Percentiles rank a stretch among this genome's conserved stretches.
These are phyloP conservation scores for Procambarus clarkii DNA, from an alignment of 1,140 invertebrate species.

Conservation along the genomic window DNA sequence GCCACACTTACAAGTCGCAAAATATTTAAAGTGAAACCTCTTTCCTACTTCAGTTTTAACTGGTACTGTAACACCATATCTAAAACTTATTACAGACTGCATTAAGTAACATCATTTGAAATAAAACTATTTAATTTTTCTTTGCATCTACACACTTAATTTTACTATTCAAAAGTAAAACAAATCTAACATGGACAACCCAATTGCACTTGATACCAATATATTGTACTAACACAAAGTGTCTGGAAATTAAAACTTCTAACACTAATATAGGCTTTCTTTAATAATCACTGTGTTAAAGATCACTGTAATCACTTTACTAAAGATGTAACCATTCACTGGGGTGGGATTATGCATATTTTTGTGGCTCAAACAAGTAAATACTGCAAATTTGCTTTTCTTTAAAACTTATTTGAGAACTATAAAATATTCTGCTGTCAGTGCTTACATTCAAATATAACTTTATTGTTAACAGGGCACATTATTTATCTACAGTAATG, in stretches of 20 bases:
- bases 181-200: constrained; percentile 28
- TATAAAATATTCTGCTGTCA: neutral
- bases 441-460: neutral
- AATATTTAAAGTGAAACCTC: neutral
- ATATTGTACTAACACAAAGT: neutral
- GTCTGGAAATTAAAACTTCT: neutral
- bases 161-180: constrained; percentile 6
- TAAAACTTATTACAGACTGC: neutral
- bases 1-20: neutral
- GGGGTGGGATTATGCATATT: neutral
- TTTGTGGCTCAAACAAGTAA: neutral
- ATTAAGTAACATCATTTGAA: constrained; percentile 11
- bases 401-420: neutral
- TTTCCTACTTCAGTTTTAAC: neutral
- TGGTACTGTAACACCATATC: neutral
- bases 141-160: neutral
- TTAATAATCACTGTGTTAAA: neutral
- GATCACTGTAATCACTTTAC: neutral
- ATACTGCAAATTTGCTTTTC: neutral
- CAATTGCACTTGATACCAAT: constrained; percentile 29
- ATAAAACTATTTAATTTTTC: neutral
- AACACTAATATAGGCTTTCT: neutral
- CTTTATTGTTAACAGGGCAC: neutral
- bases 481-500: neutral
- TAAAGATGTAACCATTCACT: neutral